These are phyloP conservation scores for Lichenostomus cassidix DNA, from an alignment of 2,113 vertebrate species.

Conservation along the genomic window DNA sequence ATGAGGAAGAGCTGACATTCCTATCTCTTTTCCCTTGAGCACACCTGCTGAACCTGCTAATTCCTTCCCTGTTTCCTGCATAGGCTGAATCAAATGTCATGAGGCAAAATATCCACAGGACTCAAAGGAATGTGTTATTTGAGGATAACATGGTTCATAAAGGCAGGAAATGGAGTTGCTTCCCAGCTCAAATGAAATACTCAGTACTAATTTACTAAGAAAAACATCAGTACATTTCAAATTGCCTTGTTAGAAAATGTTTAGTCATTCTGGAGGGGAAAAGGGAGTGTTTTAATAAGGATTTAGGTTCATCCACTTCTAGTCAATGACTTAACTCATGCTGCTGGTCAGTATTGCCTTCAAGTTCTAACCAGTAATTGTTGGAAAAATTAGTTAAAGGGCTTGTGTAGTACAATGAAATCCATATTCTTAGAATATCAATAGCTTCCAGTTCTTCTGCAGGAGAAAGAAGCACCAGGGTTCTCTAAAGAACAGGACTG, in stretches of 20 bases:
- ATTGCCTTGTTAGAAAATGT: background rate
- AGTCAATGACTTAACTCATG: background rate
- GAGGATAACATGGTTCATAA: background rate
- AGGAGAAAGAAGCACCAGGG: background rate
- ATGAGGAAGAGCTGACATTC: background rate
- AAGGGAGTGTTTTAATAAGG: background rate
- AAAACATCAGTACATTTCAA: background rate
- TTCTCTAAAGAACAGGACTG: background rate
- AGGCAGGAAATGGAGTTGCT: conserved; percentile 9
- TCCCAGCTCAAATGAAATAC: background rate
- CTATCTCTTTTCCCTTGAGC: background rate
- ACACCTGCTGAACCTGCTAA: background rate
- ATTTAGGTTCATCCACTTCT: background rate
- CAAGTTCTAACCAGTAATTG: background rate
- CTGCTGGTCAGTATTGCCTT: background rate
- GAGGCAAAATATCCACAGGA: background rate
- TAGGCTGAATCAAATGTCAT: background rate
- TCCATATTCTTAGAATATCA: background rate
- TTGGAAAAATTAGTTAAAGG: background rate
- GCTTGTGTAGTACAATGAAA: background rate
- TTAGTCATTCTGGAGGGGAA: background rate
- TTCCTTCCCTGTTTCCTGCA: conserved; percentile 26
- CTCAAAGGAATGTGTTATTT: background rate
- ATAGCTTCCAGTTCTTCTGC: background rate
- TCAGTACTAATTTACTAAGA: background rate